phyloP scores from a whole-genome alignment of 1,140 invertebrate species.

The Adoxophyes honmai region DNA sequence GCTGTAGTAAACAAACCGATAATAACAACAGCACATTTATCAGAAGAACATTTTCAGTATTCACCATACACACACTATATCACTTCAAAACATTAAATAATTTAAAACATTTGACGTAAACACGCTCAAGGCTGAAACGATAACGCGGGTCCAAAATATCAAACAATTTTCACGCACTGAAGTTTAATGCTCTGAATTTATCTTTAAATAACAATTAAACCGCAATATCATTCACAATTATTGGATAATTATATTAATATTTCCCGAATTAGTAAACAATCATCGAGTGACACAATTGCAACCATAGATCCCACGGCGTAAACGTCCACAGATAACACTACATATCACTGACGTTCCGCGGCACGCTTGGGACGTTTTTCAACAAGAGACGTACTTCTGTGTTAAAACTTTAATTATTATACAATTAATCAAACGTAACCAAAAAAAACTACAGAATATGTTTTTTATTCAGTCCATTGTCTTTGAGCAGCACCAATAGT shows the following conservation, averaged over 20 bases:
- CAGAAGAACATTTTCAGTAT: conserved; percentile 16
- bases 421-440: too few species aligned
- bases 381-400: not conserved
- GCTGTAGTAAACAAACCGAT: not conserved
- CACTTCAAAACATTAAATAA: conserved; percentile 42
- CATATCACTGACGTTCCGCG: not conserved
- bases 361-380: not conserved
- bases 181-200: conserved; percentile 17
- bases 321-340: conserved; percentile 70
- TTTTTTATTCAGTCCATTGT: too few species aligned
- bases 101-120: conserved; percentile 64
- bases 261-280: conserved; percentile 73
- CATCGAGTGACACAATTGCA: conserved; percentile 65
- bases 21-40: conserved; percentile 16
- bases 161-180: conserved; percentile 21
- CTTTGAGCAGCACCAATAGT: too few species aligned
- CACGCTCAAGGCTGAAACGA: conserved; percentile 43
- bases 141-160: conserved; percentile 21
- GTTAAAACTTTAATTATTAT: too few species aligned
- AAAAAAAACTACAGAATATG: too few species aligned
- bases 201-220: conserved; percentile 19
- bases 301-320: conserved; percentile 71
- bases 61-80: conserved; percentile 28
- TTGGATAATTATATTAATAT: conserved; percentile 30
- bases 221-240: conserved; percentile 22